Evolutionary conservation across 2,888 invertebrate species (phyloP), one percentile per base, ranked within the genome.

Genomic region (Pammene aurita): DNA sequence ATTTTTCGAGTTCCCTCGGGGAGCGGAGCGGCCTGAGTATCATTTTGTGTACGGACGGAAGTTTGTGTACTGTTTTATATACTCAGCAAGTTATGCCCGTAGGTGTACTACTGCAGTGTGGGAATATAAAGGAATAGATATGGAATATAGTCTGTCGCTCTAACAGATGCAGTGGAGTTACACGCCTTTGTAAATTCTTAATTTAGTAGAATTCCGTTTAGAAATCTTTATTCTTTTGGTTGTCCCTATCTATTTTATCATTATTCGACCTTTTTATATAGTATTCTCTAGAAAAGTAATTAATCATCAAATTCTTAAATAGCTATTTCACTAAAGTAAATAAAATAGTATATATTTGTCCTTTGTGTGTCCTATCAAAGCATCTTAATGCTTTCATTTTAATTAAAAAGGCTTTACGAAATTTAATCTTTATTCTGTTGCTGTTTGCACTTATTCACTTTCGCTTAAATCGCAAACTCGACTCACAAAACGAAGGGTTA

Each of bases 1-100:
- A 79, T 77, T 76, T 75, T 63, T 68, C 64, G 58, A 68, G 52
- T 64, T 52, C 68, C 58, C 63, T 16, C n/a, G 0, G 68, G 50
- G 68, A 58, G 14, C 44, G 13, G 10, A 14, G 42, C n/a, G 44
- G 57, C 44, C 56, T 34, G 56, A 44, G 63, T 68, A 63, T 63
- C 68, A 50, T 63, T 68, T 35, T 52, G 52, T 56, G 62, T 67
- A 67, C 63, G 41, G 62, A 57, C 42, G 48, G 34, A 62, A 62
- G 62, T 67, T 67, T 41, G 52, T 10, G 13, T 18, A 48, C 63
- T 68, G 26, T 68, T 46, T 67, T 42, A 56, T 56, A 34, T 57
- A 48, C 34, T 44, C 11, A 42, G 18, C n/a, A 2, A 44, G 58
- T 58, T 58, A 5, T 48, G 18, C 16, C 16, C 16, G 26, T 7